Conservation (phyloP, 2,113 vertebrate genomes). For the Terrapene triunguis region DNA sequence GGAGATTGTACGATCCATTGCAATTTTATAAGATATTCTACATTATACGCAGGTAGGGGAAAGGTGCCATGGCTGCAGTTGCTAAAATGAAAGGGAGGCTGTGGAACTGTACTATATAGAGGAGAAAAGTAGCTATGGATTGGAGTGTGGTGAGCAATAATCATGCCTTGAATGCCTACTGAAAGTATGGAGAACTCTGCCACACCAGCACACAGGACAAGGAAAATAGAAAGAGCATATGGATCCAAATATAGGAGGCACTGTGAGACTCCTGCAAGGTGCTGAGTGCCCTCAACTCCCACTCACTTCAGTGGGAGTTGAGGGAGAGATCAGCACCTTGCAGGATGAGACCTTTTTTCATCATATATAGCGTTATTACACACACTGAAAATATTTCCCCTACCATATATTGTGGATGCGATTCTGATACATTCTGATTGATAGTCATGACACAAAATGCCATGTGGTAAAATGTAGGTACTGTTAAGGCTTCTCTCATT, state of each 20-base stretch:
- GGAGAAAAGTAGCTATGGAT: neutral
- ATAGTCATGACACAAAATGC: neutral
- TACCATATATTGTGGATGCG: neutral
- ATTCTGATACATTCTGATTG: neutral
- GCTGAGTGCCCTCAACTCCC: no score
- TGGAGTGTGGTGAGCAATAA: neutral
- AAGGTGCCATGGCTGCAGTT: fast-evolving
- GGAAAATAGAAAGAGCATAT: neutral
- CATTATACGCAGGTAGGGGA: neutral
- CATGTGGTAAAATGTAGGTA: neutral
- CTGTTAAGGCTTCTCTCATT: neutral
- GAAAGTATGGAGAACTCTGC: neutral
- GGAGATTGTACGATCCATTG: neutral
- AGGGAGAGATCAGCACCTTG: neutral
- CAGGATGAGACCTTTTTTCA: neutral
- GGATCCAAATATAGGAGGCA: neutral
- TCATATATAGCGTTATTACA: neutral
- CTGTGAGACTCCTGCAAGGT: neutral
- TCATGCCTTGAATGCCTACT: neutral
- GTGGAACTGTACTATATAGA: neutral
- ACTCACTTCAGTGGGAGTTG: neutral
- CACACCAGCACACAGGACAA: neutral
- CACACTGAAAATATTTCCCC: neutral
- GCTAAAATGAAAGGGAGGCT: neutral
- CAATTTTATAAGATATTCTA: neutral